Evolutionary conservation across 2,888 invertebrate genomes (phyloP).

Genomic region (Erebia palarica): DNA sequence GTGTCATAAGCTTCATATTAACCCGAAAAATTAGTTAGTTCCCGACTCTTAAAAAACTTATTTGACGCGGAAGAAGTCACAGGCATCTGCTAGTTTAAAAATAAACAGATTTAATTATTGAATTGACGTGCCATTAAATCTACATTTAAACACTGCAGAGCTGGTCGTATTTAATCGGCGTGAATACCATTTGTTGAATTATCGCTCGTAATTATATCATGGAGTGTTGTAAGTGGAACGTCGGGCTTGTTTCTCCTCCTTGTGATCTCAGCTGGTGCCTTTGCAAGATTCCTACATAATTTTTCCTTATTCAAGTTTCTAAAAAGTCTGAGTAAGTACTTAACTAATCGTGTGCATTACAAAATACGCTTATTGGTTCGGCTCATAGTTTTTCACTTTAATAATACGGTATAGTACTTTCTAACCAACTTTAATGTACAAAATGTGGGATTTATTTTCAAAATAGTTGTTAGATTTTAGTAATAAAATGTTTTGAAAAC

Average conservation of each 20-base stretch:
- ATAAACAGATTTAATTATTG: background rate
- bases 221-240: slow-evolving; percentile 39
- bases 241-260: slow-evolving; percentile 41
- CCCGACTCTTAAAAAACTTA: too few relatives aligned
- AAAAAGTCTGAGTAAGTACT: background rate
- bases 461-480: too few relatives aligned
- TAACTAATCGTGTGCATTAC: background rate
- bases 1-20: too few relatives aligned
- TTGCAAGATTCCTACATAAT: slow-evolving; percentile 35
- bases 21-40: too few relatives aligned
- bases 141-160: slow-evolving; percentile 6
- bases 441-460: too few relatives aligned
- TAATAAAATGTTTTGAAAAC: too few relatives aligned
- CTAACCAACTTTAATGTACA: too few relatives aligned
- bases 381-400: background rate
- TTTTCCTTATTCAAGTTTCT: slow-evolving; percentile 17
- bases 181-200: slow-evolving; percentile 36
- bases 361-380: background rate
- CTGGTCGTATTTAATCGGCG: slow-evolving; percentile 22
- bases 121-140: slow-evolving; percentile 17
- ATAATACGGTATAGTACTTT: too few relatives aligned
- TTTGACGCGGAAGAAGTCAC: too few relatives aligned
- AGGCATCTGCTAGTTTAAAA: background rate
- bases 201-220: slow-evolving; percentile 37
- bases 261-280: slow-evolving; percentile 40